Evolutionary conservation across 2,888 invertebrate species (phyloP).

Genomic region (Arenicola marina): DNA sequence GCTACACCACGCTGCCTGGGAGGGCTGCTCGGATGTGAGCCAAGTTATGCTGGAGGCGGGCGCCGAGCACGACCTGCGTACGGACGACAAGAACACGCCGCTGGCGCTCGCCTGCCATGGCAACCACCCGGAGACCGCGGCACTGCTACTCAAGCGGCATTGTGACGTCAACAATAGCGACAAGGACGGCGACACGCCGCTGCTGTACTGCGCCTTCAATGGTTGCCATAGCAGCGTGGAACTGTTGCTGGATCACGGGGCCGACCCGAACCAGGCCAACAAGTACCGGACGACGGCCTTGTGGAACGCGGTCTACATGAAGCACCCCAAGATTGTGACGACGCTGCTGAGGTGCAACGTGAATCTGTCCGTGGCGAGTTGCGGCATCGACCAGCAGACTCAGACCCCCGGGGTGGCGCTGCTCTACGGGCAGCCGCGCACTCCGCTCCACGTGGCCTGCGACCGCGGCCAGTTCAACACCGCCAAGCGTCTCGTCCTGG

Average conservation of each 20-base stretch:
- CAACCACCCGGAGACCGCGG: slow-evolving; percentile 32
- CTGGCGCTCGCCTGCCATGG: slow-evolving; percentile 51
- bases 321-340: slow-evolving; percentile 36
- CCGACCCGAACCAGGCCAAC: slow-evolving; percentile 43
- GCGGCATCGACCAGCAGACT: slow-evolving; percentile 46
- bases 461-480: not conserved
- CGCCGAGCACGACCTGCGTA: slow-evolving; percentile 39
- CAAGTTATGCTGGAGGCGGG: slow-evolving; percentile 34
- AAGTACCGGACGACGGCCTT: slow-evolving; percentile 41
- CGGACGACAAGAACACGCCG: slow-evolving; percentile 46
- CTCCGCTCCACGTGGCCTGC: slow-evolving; percentile 34
- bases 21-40: slow-evolving; percentile 40
- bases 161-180: slow-evolving; percentile 50
- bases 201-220: slow-evolving; percentile 50
- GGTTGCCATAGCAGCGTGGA: slow-evolving; percentile 39
- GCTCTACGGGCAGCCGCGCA: slow-evolving; percentile 37
- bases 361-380: slow-evolving; percentile 34
- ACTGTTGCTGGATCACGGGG: slow-evolving; percentile 42
- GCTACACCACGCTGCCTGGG: slow-evolving; percentile 52
- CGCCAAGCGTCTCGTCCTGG: not conserved
- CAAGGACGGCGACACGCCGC: slow-evolving; percentile 49
- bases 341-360: slow-evolving; percentile 43
- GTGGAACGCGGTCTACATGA: slow-evolving; percentile 50
- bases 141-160: slow-evolving; percentile 39
- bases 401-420: slow-evolving; percentile 36